Conservation (phyloP, 1,140 invertebrate species). For the Rhynchophorus ferrugineus region DNA sequence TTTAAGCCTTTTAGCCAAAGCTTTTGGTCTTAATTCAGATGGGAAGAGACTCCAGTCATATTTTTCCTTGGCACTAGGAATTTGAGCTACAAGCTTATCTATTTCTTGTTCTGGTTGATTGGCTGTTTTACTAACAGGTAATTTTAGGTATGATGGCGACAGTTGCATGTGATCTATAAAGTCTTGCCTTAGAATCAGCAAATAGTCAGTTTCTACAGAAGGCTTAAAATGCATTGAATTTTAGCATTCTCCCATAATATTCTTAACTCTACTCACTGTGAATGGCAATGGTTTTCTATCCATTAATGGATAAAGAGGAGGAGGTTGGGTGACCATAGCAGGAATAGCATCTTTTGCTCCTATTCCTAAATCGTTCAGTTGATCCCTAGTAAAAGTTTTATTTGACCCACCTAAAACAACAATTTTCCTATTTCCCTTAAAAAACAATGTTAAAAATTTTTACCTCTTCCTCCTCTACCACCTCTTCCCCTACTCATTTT, state of each 20-base stretch:
- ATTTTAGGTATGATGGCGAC: conserved; percentile 45
- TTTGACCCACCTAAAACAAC: conserved; percentile 36
- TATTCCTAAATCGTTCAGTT: conserved; percentile 50
- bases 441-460: neutral
- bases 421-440: no score
- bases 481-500: conserved; percentile 38
- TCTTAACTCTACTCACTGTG: conserved; percentile 24
- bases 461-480: conserved; percentile 43
- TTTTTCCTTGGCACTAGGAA: conserved; percentile 40
- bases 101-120: conserved; percentile 58
- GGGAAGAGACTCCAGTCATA: conserved; percentile 53
- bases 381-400: conserved; percentile 55
- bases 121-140: conserved; percentile 39
- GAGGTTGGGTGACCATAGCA: conserved; percentile 54
- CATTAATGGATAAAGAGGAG: conserved; percentile 56
- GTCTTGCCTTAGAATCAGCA: conserved; percentile 53
- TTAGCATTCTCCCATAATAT: neutral
- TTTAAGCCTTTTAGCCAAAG: conserved; percentile 31
- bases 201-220: conserved; percentile 45
- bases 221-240: conserved; percentile 28
- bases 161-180: conserved; percentile 50
- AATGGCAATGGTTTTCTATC: conserved; percentile 51
- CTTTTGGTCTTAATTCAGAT: conserved; percentile 47
- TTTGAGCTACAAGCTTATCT: conserved; percentile 51
- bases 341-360: conserved; percentile 49